Conservation (phyloP, 2,888 invertebrate species). For the Pteria penguin region DNA sequence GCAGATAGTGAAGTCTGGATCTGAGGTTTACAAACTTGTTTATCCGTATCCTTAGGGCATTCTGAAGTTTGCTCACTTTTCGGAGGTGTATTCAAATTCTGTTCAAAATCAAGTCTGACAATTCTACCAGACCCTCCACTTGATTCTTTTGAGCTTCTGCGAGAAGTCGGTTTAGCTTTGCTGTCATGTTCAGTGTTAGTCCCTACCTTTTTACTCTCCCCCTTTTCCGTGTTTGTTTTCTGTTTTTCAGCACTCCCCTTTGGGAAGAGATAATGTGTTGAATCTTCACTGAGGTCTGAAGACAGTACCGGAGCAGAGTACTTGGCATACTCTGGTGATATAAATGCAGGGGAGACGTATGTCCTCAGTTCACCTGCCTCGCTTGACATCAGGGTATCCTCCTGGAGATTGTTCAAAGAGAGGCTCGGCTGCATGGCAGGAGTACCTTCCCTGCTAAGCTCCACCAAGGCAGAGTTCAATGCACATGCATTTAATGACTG, state of each 20-base stretch:
- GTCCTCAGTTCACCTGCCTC: slow-evolving; percentile 26
- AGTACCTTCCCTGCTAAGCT: slow-evolving; percentile 44
- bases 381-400: slow-evolving; percentile 6
- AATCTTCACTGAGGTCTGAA: slow-evolving; percentile 24
- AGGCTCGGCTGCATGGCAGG: slow-evolving; percentile 34
- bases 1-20: not conserved
- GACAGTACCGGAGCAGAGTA: not conserved
- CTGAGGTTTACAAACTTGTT: not conserved
- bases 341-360: slow-evolving; percentile 34
- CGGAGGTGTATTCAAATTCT: not conserved
- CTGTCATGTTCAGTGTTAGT: not conserved
- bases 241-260: slow-evolving; percentile 1
- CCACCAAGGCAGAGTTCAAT: slow-evolving; percentile 62
- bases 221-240: not conserved
- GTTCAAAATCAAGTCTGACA: not conserved
- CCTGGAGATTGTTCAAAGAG: slow-evolving; percentile 15
- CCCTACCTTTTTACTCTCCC: not conserved
- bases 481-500: slow-evolving; percentile 60
- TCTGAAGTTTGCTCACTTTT: not conserved
- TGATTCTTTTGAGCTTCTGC: slow-evolving; percentile 13
- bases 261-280: not conserved
- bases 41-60: not conserved
- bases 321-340: slow-evolving; percentile 14
- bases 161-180: not conserved
- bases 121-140: not conserved